Base-by-base conservation (phyloP, 2,888 invertebrate genomes). In the Deroplatys truncata region DNA sequence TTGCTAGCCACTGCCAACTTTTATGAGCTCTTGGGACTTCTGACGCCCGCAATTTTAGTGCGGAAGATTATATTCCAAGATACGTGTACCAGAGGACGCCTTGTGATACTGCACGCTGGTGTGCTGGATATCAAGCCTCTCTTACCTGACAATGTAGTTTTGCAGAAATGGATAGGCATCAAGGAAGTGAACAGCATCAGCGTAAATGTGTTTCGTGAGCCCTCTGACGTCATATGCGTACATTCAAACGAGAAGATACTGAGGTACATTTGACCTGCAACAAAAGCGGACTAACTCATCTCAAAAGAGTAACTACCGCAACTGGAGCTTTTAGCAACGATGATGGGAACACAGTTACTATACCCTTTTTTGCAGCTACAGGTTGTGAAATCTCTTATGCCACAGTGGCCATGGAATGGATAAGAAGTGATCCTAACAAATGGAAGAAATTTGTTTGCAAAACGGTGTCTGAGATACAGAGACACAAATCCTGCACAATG, bases 21-120 rank as follows among this genome's bases (percentile, higher is more conserved):
- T 20, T 88, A 35, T 31, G 16, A 84, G 28, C 84, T 84, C n/a
- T 31, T 88, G 29, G 83, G 49, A 16, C 28, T 88, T 25, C 31
- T 83, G 13, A 13, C 84, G 15, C 84, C 88, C 31, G 31, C 83
- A 5, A 10, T 43, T 5, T 31, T 35, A 4, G 35, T 84, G 28
- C 5, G 82, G 56, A 88, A 88, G 28, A 82, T 88, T 29, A 1
- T 88, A 28, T 88, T 88, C 28, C 83, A 88, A 88, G 88, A 88
- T 35, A 83, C 28, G 25, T 88, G 35, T 28, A 35, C 29, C 7
- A 88, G 31, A 31, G 31, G 31, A 31, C 31, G 5, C 43, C 15
- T 29, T 88, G 88, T 43, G 88, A 84, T 35, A 28, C 84, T 13
- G 16, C 20, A 82, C 25, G 82, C 13, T 82, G 82, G 87, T n/a